Percentiles rank a stretch among this genome's conserved stretches.
phyloP scores from a whole-genome alignment of 2,888 invertebrate genomes.

The Ochlodes sylvanus region DNA sequence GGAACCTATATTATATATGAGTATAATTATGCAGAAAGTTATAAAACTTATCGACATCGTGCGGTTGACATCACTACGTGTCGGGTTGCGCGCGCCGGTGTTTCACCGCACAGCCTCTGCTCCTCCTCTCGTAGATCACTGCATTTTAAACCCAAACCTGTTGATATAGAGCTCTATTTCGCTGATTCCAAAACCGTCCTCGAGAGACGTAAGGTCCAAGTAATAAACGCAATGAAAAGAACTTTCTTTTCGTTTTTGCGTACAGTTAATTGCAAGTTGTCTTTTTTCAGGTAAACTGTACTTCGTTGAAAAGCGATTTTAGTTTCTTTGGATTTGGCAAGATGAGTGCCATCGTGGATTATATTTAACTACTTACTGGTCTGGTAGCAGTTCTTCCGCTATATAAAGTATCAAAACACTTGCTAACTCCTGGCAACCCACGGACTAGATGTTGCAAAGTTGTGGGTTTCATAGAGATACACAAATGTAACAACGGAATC shows the following conservation, averaged over 20 bases:
- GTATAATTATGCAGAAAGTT: no score
- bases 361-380: background rate
- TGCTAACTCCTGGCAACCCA: no score
- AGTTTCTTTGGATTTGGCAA: background rate
- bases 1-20: no score
- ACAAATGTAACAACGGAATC: no score
- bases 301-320: conserved; percentile 6
- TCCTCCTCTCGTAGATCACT: conserved; percentile 56
- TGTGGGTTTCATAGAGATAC: no score
- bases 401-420: no score
- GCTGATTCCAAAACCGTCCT: conserved; percentile 41
- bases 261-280: conserved; percentile 14
- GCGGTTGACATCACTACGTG: conserved; percentile 55
- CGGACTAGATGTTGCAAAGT: no score
- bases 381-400: no score
- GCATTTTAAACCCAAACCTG: conserved; percentile 50
- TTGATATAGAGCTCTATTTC: conserved; percentile 46
- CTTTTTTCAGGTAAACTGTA: background rate
- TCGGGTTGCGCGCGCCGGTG: conserved; percentile 74
- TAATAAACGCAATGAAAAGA: conserved; percentile 40
- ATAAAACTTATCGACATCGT: conserved; percentile 42
- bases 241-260: background rate
- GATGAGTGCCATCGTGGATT: background rate
- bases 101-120: conserved; percentile 59
- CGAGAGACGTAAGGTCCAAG: conserved; percentile 47